These are phyloP conservation scores for Epiblema foenella DNA, from an alignment of 2,888 invertebrate species.

Conservation along the genomic window DNA sequence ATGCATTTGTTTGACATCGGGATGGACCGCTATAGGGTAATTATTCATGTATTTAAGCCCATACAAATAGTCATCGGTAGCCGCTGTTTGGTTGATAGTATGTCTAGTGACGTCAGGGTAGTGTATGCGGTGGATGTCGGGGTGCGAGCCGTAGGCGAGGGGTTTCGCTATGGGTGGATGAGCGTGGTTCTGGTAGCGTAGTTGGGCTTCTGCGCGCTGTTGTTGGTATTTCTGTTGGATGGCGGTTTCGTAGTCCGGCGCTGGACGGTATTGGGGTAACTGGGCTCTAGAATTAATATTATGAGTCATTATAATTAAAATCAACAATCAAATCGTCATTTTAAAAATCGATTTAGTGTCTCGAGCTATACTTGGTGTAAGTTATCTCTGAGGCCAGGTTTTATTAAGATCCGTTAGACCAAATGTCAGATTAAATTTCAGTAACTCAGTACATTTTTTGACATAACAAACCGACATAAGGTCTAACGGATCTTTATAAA, in stretches of 20 bases:
- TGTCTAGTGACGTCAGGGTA: conserved; percentile 88
- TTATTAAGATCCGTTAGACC: too few species aligned
- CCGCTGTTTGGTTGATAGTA: conserved; percentile 62
- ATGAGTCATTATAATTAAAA: neutral
- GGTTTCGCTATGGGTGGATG: conserved; percentile 67
- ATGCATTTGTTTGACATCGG: conserved; percentile 81
- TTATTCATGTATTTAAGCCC: conserved; percentile 68
- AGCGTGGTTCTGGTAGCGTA: conserved; percentile 71
- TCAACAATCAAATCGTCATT: neutral
- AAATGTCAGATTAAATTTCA: too few species aligned
- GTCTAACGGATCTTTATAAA: too few species aligned
- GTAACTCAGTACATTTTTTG: too few species aligned
- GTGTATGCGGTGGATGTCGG: conserved; percentile 88
- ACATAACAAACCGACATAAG: too few species aligned
- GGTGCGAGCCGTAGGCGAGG: conserved; percentile 88
- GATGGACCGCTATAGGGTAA: conserved; percentile 74
- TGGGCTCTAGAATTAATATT: conserved; percentile 86
- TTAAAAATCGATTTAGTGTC: too few species aligned
- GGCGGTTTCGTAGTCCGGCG: conserved; percentile 98
- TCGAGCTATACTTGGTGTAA: too few species aligned
- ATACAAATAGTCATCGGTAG: conserved; percentile 70
- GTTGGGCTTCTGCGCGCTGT: conserved; percentile 69
- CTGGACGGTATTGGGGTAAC: conserved; percentile 93
- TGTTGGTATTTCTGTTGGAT: conserved; percentile 92
- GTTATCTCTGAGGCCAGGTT: too few species aligned